Conservation (phyloP, 2,888 invertebrate genomes). For the Rhingia campestris region DNA sequence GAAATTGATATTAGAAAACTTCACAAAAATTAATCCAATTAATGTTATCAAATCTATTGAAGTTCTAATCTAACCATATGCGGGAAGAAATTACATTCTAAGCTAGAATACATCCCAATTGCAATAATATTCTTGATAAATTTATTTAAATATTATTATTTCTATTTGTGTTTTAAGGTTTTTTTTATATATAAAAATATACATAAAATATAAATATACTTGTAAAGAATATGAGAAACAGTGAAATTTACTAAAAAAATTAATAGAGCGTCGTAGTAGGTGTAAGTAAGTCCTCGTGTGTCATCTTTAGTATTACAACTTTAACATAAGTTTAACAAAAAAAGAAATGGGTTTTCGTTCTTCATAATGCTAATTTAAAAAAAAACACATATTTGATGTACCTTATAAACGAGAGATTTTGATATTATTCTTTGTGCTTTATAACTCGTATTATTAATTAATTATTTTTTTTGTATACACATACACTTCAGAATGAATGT, state of each 20-base stretch:
- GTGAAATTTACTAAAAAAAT: slow-evolving; percentile 50
- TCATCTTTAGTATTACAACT: slow-evolving; percentile 69
- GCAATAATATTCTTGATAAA: slow-evolving; percentile 70
- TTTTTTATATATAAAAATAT: slow-evolving; percentile 25
- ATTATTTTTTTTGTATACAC: slow-evolving; percentile 44
- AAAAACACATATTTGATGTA: slow-evolving; percentile 55
- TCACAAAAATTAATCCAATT: slow-evolving; percentile 47
- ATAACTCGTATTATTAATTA: slow-evolving; percentile 48
- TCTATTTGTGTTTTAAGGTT: slow-evolving; percentile 36
- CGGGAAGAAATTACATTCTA: slow-evolving; percentile 61
- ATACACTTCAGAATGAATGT: slow-evolving; percentile 36
- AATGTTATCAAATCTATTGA: slow-evolving; percentile 59
- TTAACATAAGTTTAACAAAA: slow-evolving; percentile 23
- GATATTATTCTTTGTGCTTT: slow-evolving; percentile 70
- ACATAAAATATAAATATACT: slow-evolving; percentile 21
- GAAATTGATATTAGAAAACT: slow-evolving; percentile 54
- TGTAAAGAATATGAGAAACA: slow-evolving; percentile 46
- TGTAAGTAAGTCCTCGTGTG: slow-evolving; percentile 68
- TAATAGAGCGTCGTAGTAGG: slow-evolving; percentile 53
- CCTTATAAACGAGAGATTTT: slow-evolving; percentile 69
- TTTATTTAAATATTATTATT: slow-evolving; percentile 52
- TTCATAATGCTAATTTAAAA: slow-evolving; percentile 39
- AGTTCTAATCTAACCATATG: slow-evolving; percentile 40
- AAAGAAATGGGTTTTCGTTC: slow-evolving; percentile 17
- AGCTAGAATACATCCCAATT: slow-evolving; percentile 65